Conservation (phyloP, 1,140 invertebrate genomes). For the Armadillidium nasatum region DNA sequence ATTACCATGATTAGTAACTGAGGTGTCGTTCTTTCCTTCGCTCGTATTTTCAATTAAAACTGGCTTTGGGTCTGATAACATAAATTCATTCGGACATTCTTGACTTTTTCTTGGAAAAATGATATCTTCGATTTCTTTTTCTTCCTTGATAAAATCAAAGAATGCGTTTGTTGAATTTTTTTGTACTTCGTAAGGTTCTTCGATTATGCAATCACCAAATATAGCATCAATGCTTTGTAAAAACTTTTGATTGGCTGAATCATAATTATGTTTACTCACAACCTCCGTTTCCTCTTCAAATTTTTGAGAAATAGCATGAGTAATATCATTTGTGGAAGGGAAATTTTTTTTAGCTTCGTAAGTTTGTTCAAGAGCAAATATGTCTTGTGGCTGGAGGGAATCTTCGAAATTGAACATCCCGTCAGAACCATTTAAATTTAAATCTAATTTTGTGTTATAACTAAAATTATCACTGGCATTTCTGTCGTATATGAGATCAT, state of each 20-base stretch:
- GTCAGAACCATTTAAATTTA: background rate
- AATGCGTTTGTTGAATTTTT: background rate
- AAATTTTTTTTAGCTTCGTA: background rate
- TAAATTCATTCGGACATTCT: background rate
- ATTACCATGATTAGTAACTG: too few species aligned
- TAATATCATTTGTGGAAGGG: background rate
- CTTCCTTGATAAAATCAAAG: constrained; percentile 1
- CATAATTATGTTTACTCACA: background rate
- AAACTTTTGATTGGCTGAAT: background rate
- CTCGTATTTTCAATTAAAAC: too few species aligned
- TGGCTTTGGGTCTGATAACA: too few species aligned
- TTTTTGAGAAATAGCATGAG: background rate
- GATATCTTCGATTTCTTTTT: background rate
- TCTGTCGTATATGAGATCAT: constrained; percentile 1
- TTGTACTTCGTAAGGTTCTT: background rate
- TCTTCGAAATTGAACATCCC: background rate
- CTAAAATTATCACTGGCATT: background rate
- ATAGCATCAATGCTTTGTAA: background rate
- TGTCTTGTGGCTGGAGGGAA: background rate
- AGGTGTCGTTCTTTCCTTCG: too few species aligned
- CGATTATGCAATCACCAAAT: background rate
- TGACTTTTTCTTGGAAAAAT: background rate
- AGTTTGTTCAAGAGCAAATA: background rate
- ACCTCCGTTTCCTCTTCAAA: background rate
- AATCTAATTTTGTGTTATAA: background rate